These are phyloP conservation scores for Cheilosia grossa DNA, from an alignment of 2,888 invertebrate genomes.

Conservation along the genomic window DNA sequence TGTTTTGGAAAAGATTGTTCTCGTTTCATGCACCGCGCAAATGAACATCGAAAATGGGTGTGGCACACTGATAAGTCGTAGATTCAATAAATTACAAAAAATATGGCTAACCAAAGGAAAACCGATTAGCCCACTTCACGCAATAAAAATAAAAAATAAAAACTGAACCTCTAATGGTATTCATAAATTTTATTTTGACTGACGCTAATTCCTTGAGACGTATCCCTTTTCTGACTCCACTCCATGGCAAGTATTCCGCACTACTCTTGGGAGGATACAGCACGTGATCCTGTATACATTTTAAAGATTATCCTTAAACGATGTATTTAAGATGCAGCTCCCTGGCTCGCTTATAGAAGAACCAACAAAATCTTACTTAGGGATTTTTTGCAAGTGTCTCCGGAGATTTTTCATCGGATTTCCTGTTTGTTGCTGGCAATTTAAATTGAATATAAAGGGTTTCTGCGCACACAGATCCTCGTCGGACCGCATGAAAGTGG, in stretches of 20 bases:
- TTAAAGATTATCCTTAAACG: slow-evolving; percentile 48
- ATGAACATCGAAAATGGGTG: neutral
- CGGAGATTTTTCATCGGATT: slow-evolving; percentile 35
- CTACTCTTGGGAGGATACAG: slow-evolving; percentile 14
- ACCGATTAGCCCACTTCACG: neutral
- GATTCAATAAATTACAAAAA: slow-evolving; percentile 2
- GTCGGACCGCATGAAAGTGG: neutral
- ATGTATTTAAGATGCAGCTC: slow-evolving; percentile 32
- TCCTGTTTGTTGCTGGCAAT: slow-evolving; percentile 17
- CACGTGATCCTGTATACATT: slow-evolving; percentile 46
- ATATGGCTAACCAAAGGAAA: neutral
- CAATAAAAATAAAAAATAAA: neutral
- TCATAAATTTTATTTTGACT: slow-evolving; percentile 30
- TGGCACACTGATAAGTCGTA: neutral
- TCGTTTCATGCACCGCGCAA: neutral
- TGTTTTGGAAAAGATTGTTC: neutral
- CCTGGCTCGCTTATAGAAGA: neutral
- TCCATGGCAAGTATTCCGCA: neutral
- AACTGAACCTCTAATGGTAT: slow-evolving; percentile 6
- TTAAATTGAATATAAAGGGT: slow-evolving; percentile 28
- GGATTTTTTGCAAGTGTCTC: slow-evolving; percentile 24
- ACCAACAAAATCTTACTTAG: slow-evolving; percentile 12
- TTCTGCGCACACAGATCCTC: neutral
- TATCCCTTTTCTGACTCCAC: neutral
- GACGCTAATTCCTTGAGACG: slow-evolving; percentile 15